Conservation (phyloP, 2,113 vertebrate genomes). For the Piaya cayana region DNA sequence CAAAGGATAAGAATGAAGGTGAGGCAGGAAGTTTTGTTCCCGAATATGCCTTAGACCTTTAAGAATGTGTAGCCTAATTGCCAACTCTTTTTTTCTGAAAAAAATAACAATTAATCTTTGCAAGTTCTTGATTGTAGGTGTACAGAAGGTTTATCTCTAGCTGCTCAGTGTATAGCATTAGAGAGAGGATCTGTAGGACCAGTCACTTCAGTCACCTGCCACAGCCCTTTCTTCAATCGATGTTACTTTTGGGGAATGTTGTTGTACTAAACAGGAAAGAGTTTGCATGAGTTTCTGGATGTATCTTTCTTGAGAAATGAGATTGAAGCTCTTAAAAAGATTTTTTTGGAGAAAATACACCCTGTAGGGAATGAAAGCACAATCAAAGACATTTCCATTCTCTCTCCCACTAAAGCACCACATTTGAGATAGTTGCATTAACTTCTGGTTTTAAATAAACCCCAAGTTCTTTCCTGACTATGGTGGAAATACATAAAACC, state of each 20-base stretch:
- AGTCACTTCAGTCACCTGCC: not conserved
- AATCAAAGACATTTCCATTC: slow-evolving; percentile 39
- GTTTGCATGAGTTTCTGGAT: not conserved
- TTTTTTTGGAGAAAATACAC: slow-evolving; percentile 31
- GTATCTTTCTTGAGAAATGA: slow-evolving; percentile 25
- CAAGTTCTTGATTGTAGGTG: not conserved
- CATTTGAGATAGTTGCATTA: slow-evolving; percentile 12
- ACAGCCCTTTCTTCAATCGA: not conserved
- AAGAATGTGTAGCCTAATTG: not conserved
- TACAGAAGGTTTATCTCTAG: not conserved
- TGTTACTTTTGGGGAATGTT: not conserved
- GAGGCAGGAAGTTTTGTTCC: not conserved
- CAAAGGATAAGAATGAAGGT: not conserved
- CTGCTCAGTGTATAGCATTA: not conserved
- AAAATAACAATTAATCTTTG: not conserved
- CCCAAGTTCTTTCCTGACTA: slow-evolving; percentile 59
- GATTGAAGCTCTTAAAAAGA: not conserved
- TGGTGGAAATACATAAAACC: slow-evolving; percentile 47
- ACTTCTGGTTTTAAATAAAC: not conserved
- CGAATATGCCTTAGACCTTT: not conserved
- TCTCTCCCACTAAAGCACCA: slow-evolving; percentile 6
- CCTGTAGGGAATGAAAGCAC: slow-evolving; percentile 30
- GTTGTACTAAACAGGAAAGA: slow-evolving; percentile 22
- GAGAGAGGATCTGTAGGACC: not conserved
- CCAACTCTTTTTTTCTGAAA: not conserved